A percentile compares a stretch with the other conserved stretches of the same genome.
Conservation (phyloP, 2,113 vertebrate species). For the Raja brachyura region DNA sequence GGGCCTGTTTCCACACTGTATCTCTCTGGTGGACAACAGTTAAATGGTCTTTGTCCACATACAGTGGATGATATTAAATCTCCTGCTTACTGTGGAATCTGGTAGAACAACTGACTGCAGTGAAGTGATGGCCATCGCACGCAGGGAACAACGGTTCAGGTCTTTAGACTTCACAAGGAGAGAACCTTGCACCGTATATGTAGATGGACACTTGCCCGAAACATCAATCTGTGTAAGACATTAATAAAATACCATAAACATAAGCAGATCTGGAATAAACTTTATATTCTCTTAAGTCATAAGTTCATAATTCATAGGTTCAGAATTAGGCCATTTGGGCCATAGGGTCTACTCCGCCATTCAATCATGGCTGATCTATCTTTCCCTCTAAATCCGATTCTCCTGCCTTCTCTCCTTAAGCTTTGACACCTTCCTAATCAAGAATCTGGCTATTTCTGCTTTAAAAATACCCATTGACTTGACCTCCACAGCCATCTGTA, state of each 20-base stretch:
- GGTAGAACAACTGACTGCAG: slow-evolving; percentile 58
- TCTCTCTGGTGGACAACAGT: not conserved
- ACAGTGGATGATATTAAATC: slow-evolving; percentile 42
- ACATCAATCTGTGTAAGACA: slow-evolving; percentile 61
- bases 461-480: too few species aligned
- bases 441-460: too few species aligned
- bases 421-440: too few species aligned
- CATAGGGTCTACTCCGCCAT: too few species aligned
- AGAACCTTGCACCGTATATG: slow-evolving; percentile 58
- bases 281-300: not conserved
- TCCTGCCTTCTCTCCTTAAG: too few species aligned
- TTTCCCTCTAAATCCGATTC: too few species aligned
- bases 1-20: too few species aligned
- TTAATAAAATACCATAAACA: not conserved
- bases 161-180: slow-evolving; percentile 62
- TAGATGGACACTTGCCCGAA: slow-evolving; percentile 66
- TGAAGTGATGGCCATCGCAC: slow-evolving; percentile 54
- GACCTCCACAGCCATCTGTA: too few species aligned
- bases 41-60: slow-evolving; percentile 41
- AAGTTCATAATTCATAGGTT: too few species aligned
- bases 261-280: not conserved
- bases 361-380: too few species aligned
- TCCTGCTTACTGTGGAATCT: slow-evolving; percentile 53
- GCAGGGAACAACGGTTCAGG: slow-evolving; percentile 60
- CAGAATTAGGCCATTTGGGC: too few species aligned